Evolutionary conservation across 1,140 invertebrate genomes (phyloP), one percentile per base, ranked within the genome.

Genomic region (Sarcophaga peregrina): DNA sequence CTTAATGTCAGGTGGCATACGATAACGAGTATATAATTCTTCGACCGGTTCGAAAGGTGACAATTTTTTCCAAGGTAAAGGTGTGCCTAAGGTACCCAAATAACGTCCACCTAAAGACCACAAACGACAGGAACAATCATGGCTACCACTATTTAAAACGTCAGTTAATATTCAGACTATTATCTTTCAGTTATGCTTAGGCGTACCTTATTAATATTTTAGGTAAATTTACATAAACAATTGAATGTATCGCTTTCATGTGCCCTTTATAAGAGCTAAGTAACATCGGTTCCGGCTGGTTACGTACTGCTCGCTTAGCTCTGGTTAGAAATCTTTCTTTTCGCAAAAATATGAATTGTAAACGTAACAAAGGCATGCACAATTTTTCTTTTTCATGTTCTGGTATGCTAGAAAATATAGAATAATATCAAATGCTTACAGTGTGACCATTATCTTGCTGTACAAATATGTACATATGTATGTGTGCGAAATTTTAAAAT

Each of bases 311-410:
- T 85, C 93, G 91, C 89, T 94, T 94, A 50, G 94, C 94, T 81
- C 94, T 91, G 2, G 94, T 93, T 75, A 91, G 84, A 75, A 93
- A 90, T 81, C 92, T 91, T 83, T 94, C 93, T 58, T 92, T 92
- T 91, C 93, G 93, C 87, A 95, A 87, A 89, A 95, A 96, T 83
- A 95, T 93, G 89, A 96, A 96, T 85, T 92, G 91, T 83, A 94
- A 84, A 48, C 93, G 91, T 37, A 95, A 91, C 20, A 87, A 84
- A 6, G 93, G 92, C 91, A 94, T 93, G 85, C 89, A 91, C 54
- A 93, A 88, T 82, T 92, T 89, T 76, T 90, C 86, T 90, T 92
- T 85, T 72, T 89, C 86, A 13, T 46, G 15, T 75, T 84, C 74
- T 3, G 87, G 87, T 62, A 88, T 75, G 82, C 88, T 87, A 15